These are phyloP conservation scores for Sphyrna mokarran DNA, from an alignment of 2,113 vertebrate species.

Conservation along the genomic window DNA sequence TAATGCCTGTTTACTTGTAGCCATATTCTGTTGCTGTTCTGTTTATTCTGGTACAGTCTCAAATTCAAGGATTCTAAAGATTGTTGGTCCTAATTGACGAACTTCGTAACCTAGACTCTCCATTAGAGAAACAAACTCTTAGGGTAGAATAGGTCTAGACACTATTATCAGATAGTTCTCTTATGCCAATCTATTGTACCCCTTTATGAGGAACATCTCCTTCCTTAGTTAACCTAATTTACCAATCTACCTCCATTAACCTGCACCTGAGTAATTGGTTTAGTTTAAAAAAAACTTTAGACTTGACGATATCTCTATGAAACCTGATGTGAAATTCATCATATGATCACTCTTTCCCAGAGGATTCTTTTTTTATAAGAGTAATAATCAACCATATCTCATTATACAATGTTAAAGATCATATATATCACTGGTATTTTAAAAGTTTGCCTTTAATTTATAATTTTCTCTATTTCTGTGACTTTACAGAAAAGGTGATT, in stretches of 20 bases:
- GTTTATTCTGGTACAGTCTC: too few species aligned
- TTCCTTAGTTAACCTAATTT: background rate
- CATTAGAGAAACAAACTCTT: background rate
- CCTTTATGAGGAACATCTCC: background rate
- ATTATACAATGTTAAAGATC: background rate
- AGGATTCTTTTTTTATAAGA: background rate
- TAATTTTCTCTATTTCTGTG: background rate
- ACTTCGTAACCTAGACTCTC: background rate
- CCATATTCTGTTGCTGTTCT: too few species aligned
- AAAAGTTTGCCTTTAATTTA: background rate
- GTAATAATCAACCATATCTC: background rate
- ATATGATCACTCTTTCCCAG: background rate
- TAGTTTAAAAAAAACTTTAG: background rate
- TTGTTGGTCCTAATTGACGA: background rate
- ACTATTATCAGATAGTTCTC: too few species aligned
- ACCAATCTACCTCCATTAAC: background rate
- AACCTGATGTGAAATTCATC: background rate
- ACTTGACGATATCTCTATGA: background rate
- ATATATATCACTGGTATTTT: background rate
- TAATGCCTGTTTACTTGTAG: too few species aligned
- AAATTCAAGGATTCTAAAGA: background rate
- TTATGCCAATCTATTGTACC: background rate
- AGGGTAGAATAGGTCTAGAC: too few species aligned
- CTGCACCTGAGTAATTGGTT: background rate
- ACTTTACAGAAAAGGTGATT: background rate